A percentile compares a stretch with the other conserved stretches of the same genome.
Conservation (phyloP, 2,888 invertebrate genomes). For the Lutraria lutraria region DNA sequence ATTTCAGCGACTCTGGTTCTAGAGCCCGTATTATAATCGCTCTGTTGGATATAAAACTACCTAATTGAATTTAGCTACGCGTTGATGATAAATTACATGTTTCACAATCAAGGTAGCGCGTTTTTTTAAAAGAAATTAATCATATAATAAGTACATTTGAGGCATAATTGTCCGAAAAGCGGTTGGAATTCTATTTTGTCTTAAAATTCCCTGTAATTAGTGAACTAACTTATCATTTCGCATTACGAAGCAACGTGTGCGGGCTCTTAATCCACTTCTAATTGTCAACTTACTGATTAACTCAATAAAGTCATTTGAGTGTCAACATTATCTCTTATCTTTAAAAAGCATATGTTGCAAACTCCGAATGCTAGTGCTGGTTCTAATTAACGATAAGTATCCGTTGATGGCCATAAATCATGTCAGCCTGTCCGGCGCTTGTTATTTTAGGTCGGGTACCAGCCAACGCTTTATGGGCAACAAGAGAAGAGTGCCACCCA, state of each 20-base stretch:
- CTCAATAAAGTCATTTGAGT: background rate
- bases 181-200: background rate
- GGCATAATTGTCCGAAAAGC: background rate
- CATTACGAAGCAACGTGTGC: background rate
- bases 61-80: background rate
- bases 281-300: background rate
- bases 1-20: too few relatives aligned
- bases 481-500: too few relatives aligned
- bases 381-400: too few relatives aligned
- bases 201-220: background rate
- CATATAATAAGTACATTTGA: background rate
- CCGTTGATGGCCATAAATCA: too few relatives aligned
- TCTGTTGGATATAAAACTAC: background rate
- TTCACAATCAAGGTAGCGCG: background rate
- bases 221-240: background rate
- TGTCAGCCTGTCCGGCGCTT: too few relatives aligned
- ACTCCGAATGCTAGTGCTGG: too few relatives aligned
- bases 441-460: too few relatives aligned
- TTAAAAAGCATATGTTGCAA: too few relatives aligned
- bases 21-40: background rate
- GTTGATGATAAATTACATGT: conserved; percentile 1
- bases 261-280: background rate
- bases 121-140: background rate
- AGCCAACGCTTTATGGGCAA: too few relatives aligned
- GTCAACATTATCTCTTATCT: background rate